Base-by-base conservation (phyloP, 2,888 invertebrate genomes). In the Cerceris ruficornis region DNA sequence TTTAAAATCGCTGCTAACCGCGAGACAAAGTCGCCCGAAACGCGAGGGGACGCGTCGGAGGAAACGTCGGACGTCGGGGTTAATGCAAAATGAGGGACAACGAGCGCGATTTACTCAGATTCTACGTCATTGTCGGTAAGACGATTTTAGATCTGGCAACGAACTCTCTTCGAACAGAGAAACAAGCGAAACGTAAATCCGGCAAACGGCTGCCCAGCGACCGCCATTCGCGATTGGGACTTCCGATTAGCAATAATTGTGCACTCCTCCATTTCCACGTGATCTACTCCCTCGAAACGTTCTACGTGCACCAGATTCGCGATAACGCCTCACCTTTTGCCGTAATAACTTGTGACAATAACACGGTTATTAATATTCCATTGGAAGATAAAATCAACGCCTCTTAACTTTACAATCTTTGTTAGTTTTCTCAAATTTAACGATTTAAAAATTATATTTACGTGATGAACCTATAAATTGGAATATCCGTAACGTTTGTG, bases 141-240 rank as follows among this genome's bases (percentile, higher is more conserved):
- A 91, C 90, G 89, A 84, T 91, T 91, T 91, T 91, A 91, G 91
- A 91, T 87, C 88, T 90, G 90, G 90, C 90, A 90, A 87, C 87
- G 78, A 68, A 87, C 86, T 86, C 83, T 66, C 75, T 78, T 72
- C 80, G 78, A 73, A 78, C 75, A 72, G 80, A 68, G 76, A 82
- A 77, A 79, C 77, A 72, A 82, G 59, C 73, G 65, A 69, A 77
- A 73, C 77, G 80, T 78, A 78, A 86, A 85, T 76, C 69, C 76
- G 75, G 41, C 75, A 68, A 72, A 84, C 70, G 78, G 78, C 68
- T 62, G 76, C 69, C 52, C 62, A 71, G 49, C 70, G 73, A 71
- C 50, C 68, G 42, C 61, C 50, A 68, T 41, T 54, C 67, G 68
- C 72, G 65, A 77, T 78, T 64, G 69, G 71, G 17, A 77, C 69